These are phyloP conservation scores for Antechinus flavipes DNA, from an alignment of 2,113 vertebrate species.

Conservation along the genomic window DNA sequence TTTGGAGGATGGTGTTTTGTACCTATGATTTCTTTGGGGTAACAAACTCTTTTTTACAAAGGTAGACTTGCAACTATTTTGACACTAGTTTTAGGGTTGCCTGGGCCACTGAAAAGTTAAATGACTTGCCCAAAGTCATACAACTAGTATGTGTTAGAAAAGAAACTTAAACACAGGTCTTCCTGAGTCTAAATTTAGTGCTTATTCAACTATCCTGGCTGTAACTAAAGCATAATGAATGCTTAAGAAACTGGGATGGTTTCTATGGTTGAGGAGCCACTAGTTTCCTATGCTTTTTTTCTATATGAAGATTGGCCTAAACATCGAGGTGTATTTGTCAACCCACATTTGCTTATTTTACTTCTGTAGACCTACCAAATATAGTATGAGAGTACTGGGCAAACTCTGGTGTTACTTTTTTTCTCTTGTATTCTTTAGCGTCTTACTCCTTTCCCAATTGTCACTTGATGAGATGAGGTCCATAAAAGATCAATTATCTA, in stretches of 20 bases:
- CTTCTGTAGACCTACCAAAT: constrained; percentile 21
- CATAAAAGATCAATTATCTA: constrained; percentile 19
- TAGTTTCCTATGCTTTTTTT: not conserved
- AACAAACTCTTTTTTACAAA: not conserved
- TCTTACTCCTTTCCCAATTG: not conserved
- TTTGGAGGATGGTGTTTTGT: not conserved
- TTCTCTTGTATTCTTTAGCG: not conserved
- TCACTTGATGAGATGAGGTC: not conserved
- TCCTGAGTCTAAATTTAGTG: not conserved
- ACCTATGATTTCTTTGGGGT: not conserved
- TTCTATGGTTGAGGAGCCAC: not conserved
- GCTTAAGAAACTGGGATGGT: not conserved
- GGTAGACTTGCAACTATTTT: not conserved
- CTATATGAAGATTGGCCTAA: not conserved
- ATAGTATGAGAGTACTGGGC: constrained; percentile 21
- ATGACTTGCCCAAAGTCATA: not conserved
- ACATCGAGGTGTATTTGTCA: not conserved
- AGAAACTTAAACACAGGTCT: not conserved
- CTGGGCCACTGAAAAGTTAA: not conserved
- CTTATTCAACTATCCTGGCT: not conserved
- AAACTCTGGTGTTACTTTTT: not conserved
- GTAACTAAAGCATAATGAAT: not conserved
- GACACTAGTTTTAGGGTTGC: not conserved
- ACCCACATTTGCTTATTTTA: constrained; percentile 32
- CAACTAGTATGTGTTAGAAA: not conserved